Base-by-base conservation (phyloP, 1,140 invertebrate species). In the Chironomus tepperi region DNA sequence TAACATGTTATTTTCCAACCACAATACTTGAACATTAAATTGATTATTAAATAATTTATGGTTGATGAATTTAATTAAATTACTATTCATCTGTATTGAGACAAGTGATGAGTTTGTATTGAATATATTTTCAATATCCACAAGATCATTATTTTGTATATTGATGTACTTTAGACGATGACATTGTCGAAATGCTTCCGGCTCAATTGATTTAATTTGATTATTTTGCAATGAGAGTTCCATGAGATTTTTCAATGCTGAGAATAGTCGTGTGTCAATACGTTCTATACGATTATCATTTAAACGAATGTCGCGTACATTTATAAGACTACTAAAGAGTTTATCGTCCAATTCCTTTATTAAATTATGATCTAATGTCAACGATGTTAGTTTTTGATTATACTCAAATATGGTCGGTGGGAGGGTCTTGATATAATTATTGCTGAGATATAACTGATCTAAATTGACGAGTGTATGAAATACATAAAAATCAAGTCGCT, bases 361-460 rank as follows among this genome's bases (percentile, higher is more conserved):
- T 81, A 89, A 89, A 84, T 98, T 98, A 77, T 93, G 91, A 84
- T 97, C 95, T 77, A 98, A 83, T 76, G 93, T 97, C 47, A 98
- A 83, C 5, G 92, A 92, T 7, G 90, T 89, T 12, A 96, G 84
- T 78, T 90, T 90, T 67, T 85, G 84, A 79, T 91, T 93, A 76
- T 87, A 85, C 74, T 88, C 84, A 78, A 96, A 91, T 77, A 95
- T 85, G 76, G 89, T 88, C 19, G 85, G 84, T 7, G 93, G 91
- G 75, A 96, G 85, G 64, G 86, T 86, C 43, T 88, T 88, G 76
- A 96, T 89, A 80, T 93, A 95, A 82, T 97, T 97, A 76, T 91
- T 91, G 79, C 92, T 91, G 76, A 97, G 85, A 80, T 95, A 91
- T 6, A 96, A 83, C 84, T 96, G 92, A 57, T 89, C 88, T 73